Conservation (phyloP, 2,113 vertebrate genomes). For the Phaethon lepturus region DNA sequence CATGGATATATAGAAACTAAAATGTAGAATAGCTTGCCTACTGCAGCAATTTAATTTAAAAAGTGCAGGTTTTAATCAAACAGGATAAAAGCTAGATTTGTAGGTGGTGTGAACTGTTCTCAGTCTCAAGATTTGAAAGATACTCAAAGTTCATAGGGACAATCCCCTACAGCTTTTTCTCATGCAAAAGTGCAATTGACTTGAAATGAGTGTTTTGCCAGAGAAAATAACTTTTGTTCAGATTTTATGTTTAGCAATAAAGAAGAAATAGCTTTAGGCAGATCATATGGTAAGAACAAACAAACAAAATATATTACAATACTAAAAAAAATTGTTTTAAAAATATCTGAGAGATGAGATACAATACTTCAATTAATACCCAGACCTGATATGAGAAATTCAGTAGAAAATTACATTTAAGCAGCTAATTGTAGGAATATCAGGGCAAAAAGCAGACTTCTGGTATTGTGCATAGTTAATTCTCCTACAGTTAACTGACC, state of each 20-base stretch:
- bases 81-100: background rate
- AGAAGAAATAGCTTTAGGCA: conserved; percentile 18
- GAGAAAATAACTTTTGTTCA: background rate
- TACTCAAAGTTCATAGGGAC: background rate
- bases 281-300: background rate
- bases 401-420: background rate
- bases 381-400: background rate
- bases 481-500: background rate
- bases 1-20: background rate
- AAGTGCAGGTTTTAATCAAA: background rate
- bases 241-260: conserved; percentile 6
- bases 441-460: background rate
- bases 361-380: background rate
- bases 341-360: background rate
- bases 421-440: background rate
- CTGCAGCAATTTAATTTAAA: background rate
- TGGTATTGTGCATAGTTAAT: background rate
- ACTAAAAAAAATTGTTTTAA: background rate
- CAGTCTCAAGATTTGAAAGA: background rate
- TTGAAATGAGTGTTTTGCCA: background rate
- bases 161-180: background rate
- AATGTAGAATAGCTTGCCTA: background rate
- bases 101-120: background rate
- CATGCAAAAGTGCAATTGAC: conserved; percentile 1
- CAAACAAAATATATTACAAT: background rate